These are phyloP conservation scores for Gambelia wislizenii DNA, from an alignment of 2,797 vertebrate species.

Conservation along the genomic window DNA sequence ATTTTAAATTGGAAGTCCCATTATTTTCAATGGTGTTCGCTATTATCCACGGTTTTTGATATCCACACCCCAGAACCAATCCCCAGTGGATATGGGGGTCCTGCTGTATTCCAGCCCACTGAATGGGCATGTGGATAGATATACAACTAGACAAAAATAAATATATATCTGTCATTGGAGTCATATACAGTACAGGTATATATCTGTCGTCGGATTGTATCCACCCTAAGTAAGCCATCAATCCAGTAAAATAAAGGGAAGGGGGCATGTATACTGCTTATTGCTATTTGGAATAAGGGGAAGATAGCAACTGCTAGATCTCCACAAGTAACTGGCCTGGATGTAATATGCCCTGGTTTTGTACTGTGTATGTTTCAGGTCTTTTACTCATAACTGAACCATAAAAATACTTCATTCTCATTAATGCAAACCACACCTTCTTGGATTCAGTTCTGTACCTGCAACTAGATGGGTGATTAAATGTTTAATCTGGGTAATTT, in stretches of 20 bases:
- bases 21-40: too few species aligned
- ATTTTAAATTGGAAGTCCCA: too few species aligned
- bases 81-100: too few species aligned
- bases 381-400: neutral
- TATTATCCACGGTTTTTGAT: too few species aligned
- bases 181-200: too few species aligned
- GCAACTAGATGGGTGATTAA: neutral
- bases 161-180: too few species aligned
- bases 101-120: neutral
- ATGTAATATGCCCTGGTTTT: neutral
- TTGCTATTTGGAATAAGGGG: neutral
- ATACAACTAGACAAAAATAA: too few species aligned
- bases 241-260: neutral
- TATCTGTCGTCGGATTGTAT: too few species aligned
- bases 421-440: neutral
- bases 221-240: too few species aligned
- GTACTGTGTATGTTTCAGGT: neutral
- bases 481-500: neutral
- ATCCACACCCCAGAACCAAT: too few species aligned
- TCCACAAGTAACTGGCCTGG: neutral
- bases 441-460: neutral
- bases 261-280: neutral
- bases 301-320: neutral
- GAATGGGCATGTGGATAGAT: too few species aligned
- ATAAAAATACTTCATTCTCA: neutral